Evolutionary conservation across 2,888 invertebrate genomes (phyloP).

Genomic region (Torymus texanus): DNA sequence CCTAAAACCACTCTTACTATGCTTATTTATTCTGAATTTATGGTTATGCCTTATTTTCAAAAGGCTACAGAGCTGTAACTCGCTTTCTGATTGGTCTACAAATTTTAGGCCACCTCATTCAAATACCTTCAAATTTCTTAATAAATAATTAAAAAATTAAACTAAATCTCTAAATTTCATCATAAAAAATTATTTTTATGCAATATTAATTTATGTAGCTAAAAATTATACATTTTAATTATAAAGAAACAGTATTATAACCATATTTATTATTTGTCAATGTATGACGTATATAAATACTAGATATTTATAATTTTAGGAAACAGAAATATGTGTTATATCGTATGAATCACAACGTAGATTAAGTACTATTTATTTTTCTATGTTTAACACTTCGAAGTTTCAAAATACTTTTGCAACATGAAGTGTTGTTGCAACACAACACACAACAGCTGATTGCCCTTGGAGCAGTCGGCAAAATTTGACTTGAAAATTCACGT

Average conservation of each 20-base stretch:
- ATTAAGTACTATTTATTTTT: too few relatives aligned
- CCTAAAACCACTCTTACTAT: too few relatives aligned
- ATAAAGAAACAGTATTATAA: not conserved
- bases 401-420: conserved; percentile 15
- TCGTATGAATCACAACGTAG: too few relatives aligned
- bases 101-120: not conserved
- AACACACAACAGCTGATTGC: conserved; percentile 41
- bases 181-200: too few relatives aligned
- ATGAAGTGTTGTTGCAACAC: conserved; percentile 6
- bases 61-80: conserved; percentile 13
- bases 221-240: not conserved
- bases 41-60: conserved; percentile 18
- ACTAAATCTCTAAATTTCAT: too few relatives aligned
- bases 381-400: too few relatives aligned
- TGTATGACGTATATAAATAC: too few relatives aligned
- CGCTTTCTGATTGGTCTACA: conserved; percentile 4
- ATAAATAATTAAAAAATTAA: too few relatives aligned
- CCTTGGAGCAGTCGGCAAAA: conserved; percentile 22
- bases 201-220: too few relatives aligned
- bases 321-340: too few relatives aligned
- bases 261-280: too few relatives aligned
- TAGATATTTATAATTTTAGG: too few relatives aligned
- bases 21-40: conserved; percentile 1
- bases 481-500: conserved; percentile 33
- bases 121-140: not conserved